Percentiles rank a stretch among this genome's conserved stretches.
phyloP scores from a whole-genome alignment of 2,113 vertebrate genomes.

The Tricholaema leucomelas region DNA sequence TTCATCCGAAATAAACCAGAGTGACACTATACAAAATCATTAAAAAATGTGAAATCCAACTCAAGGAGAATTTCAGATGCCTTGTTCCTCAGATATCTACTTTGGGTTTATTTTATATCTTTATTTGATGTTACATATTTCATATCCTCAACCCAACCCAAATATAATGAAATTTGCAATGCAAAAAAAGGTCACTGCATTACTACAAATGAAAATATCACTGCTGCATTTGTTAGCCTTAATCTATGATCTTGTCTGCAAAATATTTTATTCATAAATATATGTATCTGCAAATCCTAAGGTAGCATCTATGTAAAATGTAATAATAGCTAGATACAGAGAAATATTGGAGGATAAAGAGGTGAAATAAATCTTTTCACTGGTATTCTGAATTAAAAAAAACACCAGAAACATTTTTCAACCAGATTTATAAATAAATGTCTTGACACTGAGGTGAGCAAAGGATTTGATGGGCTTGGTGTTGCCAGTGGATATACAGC shows the following conservation, averaged over 20 bases:
- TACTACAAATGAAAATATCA: constrained; percentile 49
- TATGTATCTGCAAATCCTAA: constrained; percentile 30
- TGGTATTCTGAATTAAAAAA: not conserved
- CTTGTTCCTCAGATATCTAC: not conserved
- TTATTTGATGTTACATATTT: constrained; percentile 59
- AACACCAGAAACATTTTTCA: not conserved
- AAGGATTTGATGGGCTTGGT: not conserved
- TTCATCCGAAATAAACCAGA: not conserved
- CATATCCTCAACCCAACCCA: not conserved
- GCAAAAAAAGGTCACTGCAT: constrained; percentile 45
- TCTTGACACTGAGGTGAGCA: not conserved
- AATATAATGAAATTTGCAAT: constrained; percentile 51
- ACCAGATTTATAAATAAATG: not conserved
- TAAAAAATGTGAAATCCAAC: not conserved
- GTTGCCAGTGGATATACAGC: not conserved
- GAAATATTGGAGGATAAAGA: constrained; percentile 30
- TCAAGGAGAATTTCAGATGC: not conserved
- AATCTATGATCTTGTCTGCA: constrained; percentile 27
- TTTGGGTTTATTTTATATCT: not conserved
- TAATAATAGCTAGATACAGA: constrained; percentile 6
- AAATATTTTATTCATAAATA: constrained; percentile 61
- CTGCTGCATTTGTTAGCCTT: constrained; percentile 40
- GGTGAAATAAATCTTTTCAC: constrained; percentile 11
- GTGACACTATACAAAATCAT: not conserved
- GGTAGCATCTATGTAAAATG: constrained; percentile 26